Base-by-base conservation (phyloP, 2,888 invertebrate genomes). In the Chrysolina oricalcia region DNA sequence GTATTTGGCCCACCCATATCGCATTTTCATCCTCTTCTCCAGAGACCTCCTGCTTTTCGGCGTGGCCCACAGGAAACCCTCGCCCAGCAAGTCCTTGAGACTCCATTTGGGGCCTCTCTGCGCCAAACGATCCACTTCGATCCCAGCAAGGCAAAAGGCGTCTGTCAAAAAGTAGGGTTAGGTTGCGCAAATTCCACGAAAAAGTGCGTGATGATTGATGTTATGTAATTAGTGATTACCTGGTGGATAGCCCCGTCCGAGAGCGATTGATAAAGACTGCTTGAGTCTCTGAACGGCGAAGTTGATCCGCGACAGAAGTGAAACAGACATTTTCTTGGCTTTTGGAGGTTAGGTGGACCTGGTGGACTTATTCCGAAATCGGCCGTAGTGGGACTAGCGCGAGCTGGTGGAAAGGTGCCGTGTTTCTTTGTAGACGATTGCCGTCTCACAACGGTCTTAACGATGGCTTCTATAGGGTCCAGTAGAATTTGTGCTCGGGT, bases 381-480 rank as follows among this genome's bases (percentile, higher is more conserved):
- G 41, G 74, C 78, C 75, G 78, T 75, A 76, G 78, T 73, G 77
- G 75, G 66, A 70, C 69, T 35, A 23, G 78, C 72, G 70, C 74
- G 67, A 80, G 83, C 78, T 74, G 65, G 77, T 79, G 77, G 78
- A 82, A 81, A 85, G 83, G 84, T 81, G 80, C 80, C 68, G 77
- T 70, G 77, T 27, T 66, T 73, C 74, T 69, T 76, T 53, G 62
- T 62, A 56, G 70, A 56, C 59, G 78, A 74, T 74, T 76, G 67
- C 74, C 81, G 82, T 89, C 90, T 92, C 92, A 93, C 91, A 92
- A 91, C 92, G 92, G 93, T 93, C 91, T 92, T 92, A 91, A 92
- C 93, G 92, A 94, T 94, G 94, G 94, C 94, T 92, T 93, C 94
- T 92, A 91, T 94, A 92, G 93, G 93, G 91, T 93, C 94, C 91